Conservation (phyloP, 2,888 invertebrate genomes). For the Epinotia demarniana region DNA sequence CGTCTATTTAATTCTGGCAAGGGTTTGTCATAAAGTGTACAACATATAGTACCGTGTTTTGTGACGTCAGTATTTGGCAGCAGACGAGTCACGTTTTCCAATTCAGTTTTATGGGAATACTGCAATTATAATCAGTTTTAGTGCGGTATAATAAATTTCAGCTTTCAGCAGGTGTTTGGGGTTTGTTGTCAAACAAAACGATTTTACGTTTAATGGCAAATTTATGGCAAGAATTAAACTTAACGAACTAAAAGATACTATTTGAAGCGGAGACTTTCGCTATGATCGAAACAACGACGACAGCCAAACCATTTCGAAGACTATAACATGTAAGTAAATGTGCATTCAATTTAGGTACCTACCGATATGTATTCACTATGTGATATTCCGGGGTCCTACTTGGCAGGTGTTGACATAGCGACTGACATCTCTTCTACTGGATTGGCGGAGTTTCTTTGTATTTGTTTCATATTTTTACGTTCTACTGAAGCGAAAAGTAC, state of each 20-base stretch:
- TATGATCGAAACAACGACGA: background rate
- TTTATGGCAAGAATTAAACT: background rate
- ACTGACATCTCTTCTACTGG: slow-evolving; percentile 1
- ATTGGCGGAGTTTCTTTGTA: slow-evolving; percentile 20
- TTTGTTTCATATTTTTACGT: slow-evolving; percentile 1
- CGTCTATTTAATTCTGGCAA: background rate
- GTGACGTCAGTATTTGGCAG: slow-evolving; percentile 41
- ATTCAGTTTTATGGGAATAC: slow-evolving; percentile 24
- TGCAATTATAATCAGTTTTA: slow-evolving; percentile 24
- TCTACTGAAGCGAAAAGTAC: background rate
- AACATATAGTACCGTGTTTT: background rate
- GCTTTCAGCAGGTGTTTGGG: slow-evolving; percentile 7
- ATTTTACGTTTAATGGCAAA: background rate
- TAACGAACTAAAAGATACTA: slow-evolving; percentile 5
- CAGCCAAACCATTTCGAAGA: background rate
- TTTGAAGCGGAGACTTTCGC: background rate
- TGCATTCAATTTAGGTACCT: background rate
- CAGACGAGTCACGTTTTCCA: slow-evolving; percentile 28
- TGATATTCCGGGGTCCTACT: slow-evolving; percentile 12
- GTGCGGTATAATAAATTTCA: slow-evolving; percentile 23
- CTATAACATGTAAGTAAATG: background rate
- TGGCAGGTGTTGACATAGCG: slow-evolving; percentile 14
- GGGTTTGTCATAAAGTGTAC: background rate
- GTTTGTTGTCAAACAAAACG: slow-evolving; percentile 14
- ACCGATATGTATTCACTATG: background rate